These are phyloP conservation scores for Motacilla tschutschensis DNA, from an alignment of 2,113 vertebrate genomes.

Conservation along the genomic window DNA sequence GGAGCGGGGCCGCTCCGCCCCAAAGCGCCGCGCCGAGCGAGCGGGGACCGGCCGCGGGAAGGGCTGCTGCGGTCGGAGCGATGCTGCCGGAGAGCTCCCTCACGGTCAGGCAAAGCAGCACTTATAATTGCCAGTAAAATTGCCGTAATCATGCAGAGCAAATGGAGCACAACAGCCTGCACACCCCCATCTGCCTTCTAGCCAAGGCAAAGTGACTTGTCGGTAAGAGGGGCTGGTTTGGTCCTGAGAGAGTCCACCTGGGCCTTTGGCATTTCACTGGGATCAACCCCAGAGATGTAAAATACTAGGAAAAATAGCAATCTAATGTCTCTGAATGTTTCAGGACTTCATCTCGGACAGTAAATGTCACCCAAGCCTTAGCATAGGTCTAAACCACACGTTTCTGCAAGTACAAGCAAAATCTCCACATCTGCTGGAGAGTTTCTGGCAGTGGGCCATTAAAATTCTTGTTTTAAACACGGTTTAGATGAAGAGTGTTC, in stretches of 20 bases:
- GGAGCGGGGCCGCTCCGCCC: not conserved
- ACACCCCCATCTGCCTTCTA: not conserved
- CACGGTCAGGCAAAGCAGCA: accelerated
- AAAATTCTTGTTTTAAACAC: not conserved
- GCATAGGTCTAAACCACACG: not conserved
- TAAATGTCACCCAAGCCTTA: not conserved
- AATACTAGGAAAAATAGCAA: too few relatives aligned
- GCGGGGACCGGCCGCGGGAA: not conserved
- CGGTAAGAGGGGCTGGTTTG: not conserved
- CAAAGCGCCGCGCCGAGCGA: accelerated
- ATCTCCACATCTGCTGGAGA: not conserved
- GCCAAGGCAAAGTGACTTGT: not conserved
- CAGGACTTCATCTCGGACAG: not conserved
- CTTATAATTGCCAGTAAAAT: accelerated
- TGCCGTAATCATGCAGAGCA: accelerated
- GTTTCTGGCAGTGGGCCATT: not conserved
- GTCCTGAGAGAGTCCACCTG: accelerated
- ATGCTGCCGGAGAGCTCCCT: not conserved
- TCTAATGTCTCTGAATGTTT: not conserved
- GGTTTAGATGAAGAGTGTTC: not conserved
- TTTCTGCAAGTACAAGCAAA: not conserved
- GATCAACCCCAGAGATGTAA: not conserved
- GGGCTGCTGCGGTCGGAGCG: not conserved
- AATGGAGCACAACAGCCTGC: accelerated
- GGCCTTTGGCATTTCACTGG: not conserved